Conservation (phyloP, 1,140 invertebrate species). For the Augochlora pura region DNA sequence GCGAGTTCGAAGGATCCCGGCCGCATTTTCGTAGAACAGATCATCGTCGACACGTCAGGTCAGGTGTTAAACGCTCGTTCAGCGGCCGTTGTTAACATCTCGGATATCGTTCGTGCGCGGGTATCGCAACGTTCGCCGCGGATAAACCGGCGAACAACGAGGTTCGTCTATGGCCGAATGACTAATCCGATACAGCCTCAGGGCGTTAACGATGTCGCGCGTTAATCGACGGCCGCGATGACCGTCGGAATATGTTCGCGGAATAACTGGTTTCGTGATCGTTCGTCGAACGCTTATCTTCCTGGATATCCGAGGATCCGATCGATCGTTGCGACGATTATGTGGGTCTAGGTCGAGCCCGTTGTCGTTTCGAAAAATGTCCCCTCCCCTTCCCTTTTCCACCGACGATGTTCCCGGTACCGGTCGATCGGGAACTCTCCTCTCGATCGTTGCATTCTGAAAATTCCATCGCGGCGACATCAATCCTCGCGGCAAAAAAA, state of each 20-base stretch:
- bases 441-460: too few relatives aligned
- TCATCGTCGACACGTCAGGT: neutral
- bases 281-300: constrained; percentile 29
- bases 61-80: constrained; percentile 48
- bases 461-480: neutral
- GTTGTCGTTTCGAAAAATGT: neutral
- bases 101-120: neutral
- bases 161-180: constrained; percentile 43
- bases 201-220: constrained; percentile 41
- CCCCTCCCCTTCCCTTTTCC: too few relatives aligned
- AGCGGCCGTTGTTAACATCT: constrained; percentile 14
- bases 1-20: neutral
- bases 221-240: constrained; percentile 30
- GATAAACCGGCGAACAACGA: neutral
- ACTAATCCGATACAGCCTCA: constrained; percentile 43
- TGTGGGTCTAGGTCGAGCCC: neutral
- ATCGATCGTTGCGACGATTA: neutral
- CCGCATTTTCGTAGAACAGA: neutral
- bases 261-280: constrained; percentile 19
- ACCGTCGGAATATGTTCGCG: constrained; percentile 20
- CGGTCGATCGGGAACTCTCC: too few relatives aligned
- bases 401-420: too few relatives aligned
- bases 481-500: neutral
- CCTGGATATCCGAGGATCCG: neutral
- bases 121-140: too few relatives aligned